Base-by-base conservation (phyloP, 2,113 vertebrate species). In the Hystrix brachyura region DNA sequence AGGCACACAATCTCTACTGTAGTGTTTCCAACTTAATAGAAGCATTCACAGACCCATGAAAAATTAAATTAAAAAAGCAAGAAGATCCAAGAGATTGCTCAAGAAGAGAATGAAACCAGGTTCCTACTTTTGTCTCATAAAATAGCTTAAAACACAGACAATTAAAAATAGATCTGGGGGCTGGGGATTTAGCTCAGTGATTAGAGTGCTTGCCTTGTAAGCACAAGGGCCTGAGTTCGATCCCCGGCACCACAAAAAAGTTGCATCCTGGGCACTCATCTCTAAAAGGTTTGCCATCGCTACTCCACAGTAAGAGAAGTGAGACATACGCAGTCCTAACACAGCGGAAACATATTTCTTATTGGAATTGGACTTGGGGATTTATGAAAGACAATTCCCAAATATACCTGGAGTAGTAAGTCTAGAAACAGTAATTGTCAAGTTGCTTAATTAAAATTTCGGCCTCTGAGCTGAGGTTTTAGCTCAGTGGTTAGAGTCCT, bases 401-500 rank as follows among this genome's bases (percentile, higher is more conserved):
- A 95, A 93, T 19, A 74, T 19, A 80, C 10, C 23, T 14, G 43
- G 13, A 80, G 25, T 53, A 64, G 59, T 6, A 60, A 57, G 71
- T 92, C 82, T 93, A 43, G 18, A 93, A 93, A 62, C 55, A 79
- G 23, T 72, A 82, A 78, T 81, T 65, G 51, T 34, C 71, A 96
- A 89, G 29, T 72, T 96, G 48, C 74, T 90, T 67, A 91, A 94
- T 57, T 85, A 94, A 94, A 97, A 95, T 59, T 84, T 92, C 38
- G 95, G 92, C 32, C 15, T 21, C 65, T 18, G 87, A 64, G n/a
- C n/a, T n/a, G n/a, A n/a, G n/a, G n/a, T n/a, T n/a, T n/a, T n/a
- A n/a, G n/a, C n/a, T n/a, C n/a, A n/a, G n/a, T n/a, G n/a, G n/a
- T n/a, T n/a, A n/a, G n/a, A n/a, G n/a, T n/a, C n/a, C n/a, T n/a